Evolutionary conservation across 2,888 invertebrate species (phyloP).

Genomic region (Nysson spinosus): DNA sequence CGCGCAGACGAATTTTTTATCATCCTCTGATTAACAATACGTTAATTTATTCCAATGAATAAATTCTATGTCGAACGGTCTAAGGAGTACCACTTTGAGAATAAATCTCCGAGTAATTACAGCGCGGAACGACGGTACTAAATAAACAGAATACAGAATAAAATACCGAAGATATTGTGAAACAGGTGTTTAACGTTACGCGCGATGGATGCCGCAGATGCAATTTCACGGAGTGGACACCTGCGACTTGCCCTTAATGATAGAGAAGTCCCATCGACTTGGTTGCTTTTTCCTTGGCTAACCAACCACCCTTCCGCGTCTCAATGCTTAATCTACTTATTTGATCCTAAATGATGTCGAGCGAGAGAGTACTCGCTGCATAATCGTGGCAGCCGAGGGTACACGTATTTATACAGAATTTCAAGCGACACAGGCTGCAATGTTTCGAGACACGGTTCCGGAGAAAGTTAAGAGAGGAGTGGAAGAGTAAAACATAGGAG

Average conservation of each 20-base stretch:
- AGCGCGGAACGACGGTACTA: too few species aligned
- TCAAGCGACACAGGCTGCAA: slow-evolving; percentile 44
- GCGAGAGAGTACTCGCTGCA: too few species aligned
- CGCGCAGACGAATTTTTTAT: too few species aligned
- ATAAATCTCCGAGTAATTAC: too few species aligned
- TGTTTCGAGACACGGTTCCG: slow-evolving; percentile 28
- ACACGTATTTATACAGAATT: too few species aligned
- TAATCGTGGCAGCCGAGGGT: too few species aligned
- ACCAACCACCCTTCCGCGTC: slow-evolving; percentile 47
- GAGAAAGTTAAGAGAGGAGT: slow-evolving; percentile 23
- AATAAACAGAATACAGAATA: slow-evolving; percentile 15
- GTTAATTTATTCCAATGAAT: too few species aligned
- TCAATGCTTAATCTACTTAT: too few species aligned
- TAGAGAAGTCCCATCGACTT: slow-evolving; percentile 31
- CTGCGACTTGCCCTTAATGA: slow-evolving; percentile 51
- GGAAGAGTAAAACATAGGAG: slow-evolving; percentile 22
- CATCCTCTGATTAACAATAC: too few species aligned
- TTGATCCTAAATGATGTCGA: too few species aligned
- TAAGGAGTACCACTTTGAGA: too few species aligned
- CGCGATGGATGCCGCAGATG: slow-evolving; percentile 40
- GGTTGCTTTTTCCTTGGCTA: slow-evolving; percentile 41
- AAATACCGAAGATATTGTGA: slow-evolving; percentile 17
- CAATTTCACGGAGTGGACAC: slow-evolving; percentile 47
- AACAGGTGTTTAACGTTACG: slow-evolving; percentile 32
- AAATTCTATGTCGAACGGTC: too few species aligned